Percentiles rank a stretch among this genome's conserved stretches.
Evolutionary conservation across 2,113 vertebrate species (phyloP).

Genomic region (Thermophis baileyi): DNA sequence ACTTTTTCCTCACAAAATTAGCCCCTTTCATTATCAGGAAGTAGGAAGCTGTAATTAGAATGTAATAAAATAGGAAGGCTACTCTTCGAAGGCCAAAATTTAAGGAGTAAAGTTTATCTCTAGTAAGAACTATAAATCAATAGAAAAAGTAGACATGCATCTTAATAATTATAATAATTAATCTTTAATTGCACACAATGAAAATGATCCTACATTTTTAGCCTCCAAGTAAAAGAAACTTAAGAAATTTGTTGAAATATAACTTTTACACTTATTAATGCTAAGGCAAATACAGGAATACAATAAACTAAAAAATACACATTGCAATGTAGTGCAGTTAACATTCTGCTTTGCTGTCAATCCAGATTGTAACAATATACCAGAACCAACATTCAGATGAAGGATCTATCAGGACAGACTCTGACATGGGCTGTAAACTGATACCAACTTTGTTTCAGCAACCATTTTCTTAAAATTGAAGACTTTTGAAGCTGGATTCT

Average conservation of each 20-base stretch:
- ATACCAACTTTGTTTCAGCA: not conserved
- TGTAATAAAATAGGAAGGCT: not conserved
- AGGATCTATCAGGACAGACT: not conserved
- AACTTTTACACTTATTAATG: not conserved
- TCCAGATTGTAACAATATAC: not conserved
- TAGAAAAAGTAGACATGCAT: not conserved
- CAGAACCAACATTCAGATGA: not conserved
- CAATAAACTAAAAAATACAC: not conserved
- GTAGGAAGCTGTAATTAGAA: not conserved
- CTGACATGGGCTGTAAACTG: not conserved
- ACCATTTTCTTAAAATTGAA: not conserved
- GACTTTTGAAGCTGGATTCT: not conserved
- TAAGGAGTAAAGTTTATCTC: not conserved
- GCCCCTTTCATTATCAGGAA: not conserved
- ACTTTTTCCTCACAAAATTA: not conserved
- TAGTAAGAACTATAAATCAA: not conserved
- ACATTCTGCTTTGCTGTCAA: not conserved
- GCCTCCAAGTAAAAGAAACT: not conserved
- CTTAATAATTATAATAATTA: not conserved
- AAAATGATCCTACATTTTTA: not conserved
- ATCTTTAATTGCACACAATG: not conserved
- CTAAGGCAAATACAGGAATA: not conserved
- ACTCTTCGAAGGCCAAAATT: not conserved
- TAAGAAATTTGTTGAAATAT: not conserved
- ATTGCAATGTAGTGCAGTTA: not conserved